phyloP scores from a whole-genome alignment of 2,113 vertebrate genomes.

The Bubo scandiacus region DNA sequence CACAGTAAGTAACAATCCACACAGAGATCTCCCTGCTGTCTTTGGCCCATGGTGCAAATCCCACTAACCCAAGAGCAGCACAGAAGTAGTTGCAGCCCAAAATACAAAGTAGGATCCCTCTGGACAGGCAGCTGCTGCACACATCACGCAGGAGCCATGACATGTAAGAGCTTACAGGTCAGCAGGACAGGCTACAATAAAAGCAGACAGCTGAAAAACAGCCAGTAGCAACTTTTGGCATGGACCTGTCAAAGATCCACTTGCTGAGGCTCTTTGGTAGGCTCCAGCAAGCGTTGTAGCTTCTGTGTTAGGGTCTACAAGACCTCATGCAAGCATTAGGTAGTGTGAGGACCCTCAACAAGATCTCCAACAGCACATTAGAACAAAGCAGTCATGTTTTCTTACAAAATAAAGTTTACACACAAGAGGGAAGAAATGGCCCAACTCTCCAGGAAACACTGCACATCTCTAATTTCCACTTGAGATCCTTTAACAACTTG shows the following conservation, averaged over 20 bases:
- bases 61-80: neutral
- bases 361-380: neutral
- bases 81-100: neutral
- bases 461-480: neutral
- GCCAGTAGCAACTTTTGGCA: neutral
- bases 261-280: neutral
- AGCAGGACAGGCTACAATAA: neutral
- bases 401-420: neutral
- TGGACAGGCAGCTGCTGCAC: conserved; percentile 22
- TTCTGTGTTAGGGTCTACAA: neutral
- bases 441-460: neutral
- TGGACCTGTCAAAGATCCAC: neutral
- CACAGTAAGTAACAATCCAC: neutral
- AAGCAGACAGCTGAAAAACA: conserved; percentile 35
- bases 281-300: neutral
- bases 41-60: neutral
- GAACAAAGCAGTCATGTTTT: neutral
- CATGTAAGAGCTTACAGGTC: neutral
- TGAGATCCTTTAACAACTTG: neutral
- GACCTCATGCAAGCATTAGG: neutral
- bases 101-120: neutral
- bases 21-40: neutral
- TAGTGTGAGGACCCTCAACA: neutral
- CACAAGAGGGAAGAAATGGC: neutral
- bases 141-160: neutral